These are phyloP conservation scores for Caradrina clavipalpis DNA, from an alignment of 2,888 invertebrate species.

Conservation along the genomic window DNA sequence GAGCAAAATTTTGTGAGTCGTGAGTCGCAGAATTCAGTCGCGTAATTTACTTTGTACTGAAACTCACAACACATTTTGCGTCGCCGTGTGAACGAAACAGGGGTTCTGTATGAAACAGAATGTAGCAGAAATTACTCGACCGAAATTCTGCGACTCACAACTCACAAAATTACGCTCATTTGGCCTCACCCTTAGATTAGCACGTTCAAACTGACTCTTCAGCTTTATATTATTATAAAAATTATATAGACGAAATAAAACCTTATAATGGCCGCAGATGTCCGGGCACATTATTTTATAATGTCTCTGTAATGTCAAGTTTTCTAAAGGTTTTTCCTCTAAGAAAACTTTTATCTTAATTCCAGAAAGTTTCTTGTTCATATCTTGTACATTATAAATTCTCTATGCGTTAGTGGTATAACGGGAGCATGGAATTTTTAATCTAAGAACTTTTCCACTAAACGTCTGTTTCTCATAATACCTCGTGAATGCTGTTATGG, in stretches of 20 bases:
- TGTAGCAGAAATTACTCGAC: too few relatives aligned
- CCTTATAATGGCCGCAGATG: not conserved
- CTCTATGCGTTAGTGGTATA: slow-evolving; percentile 69
- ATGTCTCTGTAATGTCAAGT: slow-evolving; percentile 1
- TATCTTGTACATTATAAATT: slow-evolving; percentile 72
- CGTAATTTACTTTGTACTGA: too few relatives aligned
- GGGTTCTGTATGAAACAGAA: too few relatives aligned
- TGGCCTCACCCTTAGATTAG: too few relatives aligned
- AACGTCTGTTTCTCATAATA: slow-evolving; percentile 60
- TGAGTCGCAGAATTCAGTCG: too few relatives aligned
- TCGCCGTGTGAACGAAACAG: too few relatives aligned
- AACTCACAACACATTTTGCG: too few relatives aligned
- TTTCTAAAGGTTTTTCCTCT: slow-evolving; percentile 10
- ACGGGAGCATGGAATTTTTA: slow-evolving; percentile 77
- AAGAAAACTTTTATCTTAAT: slow-evolving; percentile 26
- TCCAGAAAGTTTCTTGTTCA: slow-evolving; percentile 37
- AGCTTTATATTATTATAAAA: too few relatives aligned
- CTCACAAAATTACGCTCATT: too few relatives aligned
- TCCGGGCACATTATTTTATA: slow-evolving; percentile 4
- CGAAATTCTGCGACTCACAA: too few relatives aligned
- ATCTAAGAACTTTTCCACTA: slow-evolving; percentile 71
- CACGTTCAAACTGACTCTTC: too few relatives aligned
- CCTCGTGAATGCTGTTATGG: slow-evolving; percentile 27
- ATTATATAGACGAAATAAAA: not conserved
- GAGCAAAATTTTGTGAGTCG: too few relatives aligned